These are phyloP conservation scores for Drosophila vallismaia DNA, from an alignment of 2,888 invertebrate genomes.

Conservation along the genomic window DNA sequence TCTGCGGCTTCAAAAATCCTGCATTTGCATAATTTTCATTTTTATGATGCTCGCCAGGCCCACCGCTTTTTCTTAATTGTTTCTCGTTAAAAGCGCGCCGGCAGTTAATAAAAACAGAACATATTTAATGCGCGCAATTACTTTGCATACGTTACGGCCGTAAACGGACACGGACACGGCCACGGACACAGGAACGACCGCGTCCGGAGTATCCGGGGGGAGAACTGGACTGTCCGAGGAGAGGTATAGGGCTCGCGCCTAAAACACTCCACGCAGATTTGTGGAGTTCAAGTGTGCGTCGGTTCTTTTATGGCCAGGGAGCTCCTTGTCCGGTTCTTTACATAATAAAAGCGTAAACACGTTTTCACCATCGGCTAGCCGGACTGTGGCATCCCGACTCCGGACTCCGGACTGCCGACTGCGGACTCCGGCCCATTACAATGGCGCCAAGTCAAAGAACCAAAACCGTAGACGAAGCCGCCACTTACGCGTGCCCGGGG, in stretches of 20 bases:
- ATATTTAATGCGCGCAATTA: slow-evolving; percentile 74
- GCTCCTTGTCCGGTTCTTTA: slow-evolving; percentile 49
- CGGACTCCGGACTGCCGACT: slow-evolving; percentile 20
- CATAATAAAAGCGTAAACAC: slow-evolving; percentile 80
- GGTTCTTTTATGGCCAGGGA: slow-evolving; percentile 38
- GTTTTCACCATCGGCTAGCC: slow-evolving; percentile 71
- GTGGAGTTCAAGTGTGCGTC: slow-evolving; percentile 38
- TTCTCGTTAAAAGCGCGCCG: slow-evolving; percentile 54
- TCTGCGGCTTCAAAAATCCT: slow-evolving; percentile 34
- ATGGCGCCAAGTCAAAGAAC: slow-evolving; percentile 54
- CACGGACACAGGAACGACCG: not conserved
- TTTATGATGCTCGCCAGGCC: slow-evolving; percentile 58
- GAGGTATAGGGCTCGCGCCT: slow-evolving; percentile 17
- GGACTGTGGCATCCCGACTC: slow-evolving; percentile 16
- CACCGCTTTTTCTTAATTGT: slow-evolving; percentile 62
- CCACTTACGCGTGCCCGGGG: slow-evolving; percentile 60
- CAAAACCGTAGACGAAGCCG: slow-evolving; percentile 21
- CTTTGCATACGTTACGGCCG: slow-evolving; percentile 71
- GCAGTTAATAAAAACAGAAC: slow-evolving; percentile 53
- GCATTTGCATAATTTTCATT: slow-evolving; percentile 72
- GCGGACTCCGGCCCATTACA: slow-evolving; percentile 53
- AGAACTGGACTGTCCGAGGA: not conserved
- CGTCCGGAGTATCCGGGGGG: not conserved
- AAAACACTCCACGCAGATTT: slow-evolving; percentile 41
- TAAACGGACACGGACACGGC: slow-evolving; percentile 5